Percentiles rank a stretch among this genome's conserved stretches.
Evolutionary conservation across 1,140 invertebrate genomes (phyloP).

Genomic region (Drosophila equinoxialis): DNA sequence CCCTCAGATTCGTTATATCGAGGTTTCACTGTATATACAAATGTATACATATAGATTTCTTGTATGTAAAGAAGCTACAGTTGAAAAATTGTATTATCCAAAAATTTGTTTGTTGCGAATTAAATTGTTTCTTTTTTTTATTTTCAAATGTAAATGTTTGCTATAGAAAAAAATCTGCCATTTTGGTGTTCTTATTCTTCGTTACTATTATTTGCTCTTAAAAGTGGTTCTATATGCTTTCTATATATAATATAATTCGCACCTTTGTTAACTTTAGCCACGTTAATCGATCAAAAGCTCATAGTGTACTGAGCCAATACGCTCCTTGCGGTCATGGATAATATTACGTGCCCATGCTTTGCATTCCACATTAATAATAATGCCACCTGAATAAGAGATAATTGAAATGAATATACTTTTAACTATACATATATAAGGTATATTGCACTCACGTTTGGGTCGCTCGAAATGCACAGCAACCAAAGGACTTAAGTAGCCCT

Average conservation of each 20-base stretch:
- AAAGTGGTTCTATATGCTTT: slow-evolving; percentile 13
- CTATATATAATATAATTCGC: slow-evolving; percentile 19
- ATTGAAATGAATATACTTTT: neutral
- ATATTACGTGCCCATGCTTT: slow-evolving; percentile 96
- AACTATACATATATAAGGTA: neutral
- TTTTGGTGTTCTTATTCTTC: slow-evolving; percentile 28
- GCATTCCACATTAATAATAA: slow-evolving; percentile 95
- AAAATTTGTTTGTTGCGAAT: slow-evolving; percentile 35
- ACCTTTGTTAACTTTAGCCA: slow-evolving; percentile 1
- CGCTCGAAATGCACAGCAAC: slow-evolving; percentile 93
- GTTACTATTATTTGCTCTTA: slow-evolving; percentile 32
- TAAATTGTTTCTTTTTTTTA: slow-evolving; percentile 16
- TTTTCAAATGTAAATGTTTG: slow-evolving; percentile 8
- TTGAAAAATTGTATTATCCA: slow-evolving; percentile 49
- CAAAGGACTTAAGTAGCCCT: slow-evolving; percentile 93
- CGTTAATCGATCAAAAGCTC: slow-evolving; percentile 94
- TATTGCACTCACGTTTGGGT: slow-evolving; percentile 87
- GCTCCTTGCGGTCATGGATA: slow-evolving; percentile 89
- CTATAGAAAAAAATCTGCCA: slow-evolving; percentile 26
- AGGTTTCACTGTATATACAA: too few relatives aligned
- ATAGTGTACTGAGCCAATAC: slow-evolving; percentile 93
- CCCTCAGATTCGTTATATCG: too few relatives aligned
- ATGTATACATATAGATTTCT: slow-evolving; percentile 1
- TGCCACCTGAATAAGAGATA: slow-evolving; percentile 86
- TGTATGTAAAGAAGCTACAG: slow-evolving; percentile 47